Evolutionary conservation across 2,113 vertebrate genomes (phyloP), one percentile per base, ranked within the genome.

Genomic region (Oostethus manadensis): DNA sequence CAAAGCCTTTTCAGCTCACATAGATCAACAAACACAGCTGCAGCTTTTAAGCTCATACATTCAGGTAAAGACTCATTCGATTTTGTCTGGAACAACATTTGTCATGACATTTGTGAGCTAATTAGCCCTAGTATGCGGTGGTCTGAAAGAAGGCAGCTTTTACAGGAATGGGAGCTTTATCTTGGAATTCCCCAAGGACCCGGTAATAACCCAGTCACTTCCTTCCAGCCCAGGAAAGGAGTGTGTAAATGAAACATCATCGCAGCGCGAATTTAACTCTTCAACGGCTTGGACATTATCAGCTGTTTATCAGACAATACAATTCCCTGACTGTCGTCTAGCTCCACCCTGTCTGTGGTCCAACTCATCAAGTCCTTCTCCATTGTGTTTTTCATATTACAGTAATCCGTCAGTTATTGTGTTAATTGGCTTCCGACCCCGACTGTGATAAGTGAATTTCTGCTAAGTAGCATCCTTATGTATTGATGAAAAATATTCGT

Each of bases 131-230:
- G 35, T 15, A 14, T 33, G 43, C 64, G 60, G 64, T 54, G 49
- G 60, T 70, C 49, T 47, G 73, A 73, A 61, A 16, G 46, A 68
- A 76, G 81, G 84, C 88, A 79, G 82, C 9, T 76, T 85, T 84
- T 84, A 89, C 85, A 91, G 90, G 85, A 90, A 89, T 87, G 73
- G 77, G 70, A 87, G 81, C 83, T 87, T 76, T 75, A 81, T 78
- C 62, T 49, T 61, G 71, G 47, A 77, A 71, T 62, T 89, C 86
- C 86, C 86, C 6, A 51, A 59, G 83, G 88, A 84, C 70, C 64
- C 61, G 77, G 76, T 86, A 90, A 86, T 78, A 84, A 88, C 78
- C 61, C 49, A 2, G 33, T 55, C n/a, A 55, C 53, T 42, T 55
- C 53, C 53, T 55, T 35, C 35, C 53, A 67, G 83, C 79, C 68